phyloP scores from a whole-genome alignment of 2,888 invertebrate species.

The Perdita meconis region DNA sequence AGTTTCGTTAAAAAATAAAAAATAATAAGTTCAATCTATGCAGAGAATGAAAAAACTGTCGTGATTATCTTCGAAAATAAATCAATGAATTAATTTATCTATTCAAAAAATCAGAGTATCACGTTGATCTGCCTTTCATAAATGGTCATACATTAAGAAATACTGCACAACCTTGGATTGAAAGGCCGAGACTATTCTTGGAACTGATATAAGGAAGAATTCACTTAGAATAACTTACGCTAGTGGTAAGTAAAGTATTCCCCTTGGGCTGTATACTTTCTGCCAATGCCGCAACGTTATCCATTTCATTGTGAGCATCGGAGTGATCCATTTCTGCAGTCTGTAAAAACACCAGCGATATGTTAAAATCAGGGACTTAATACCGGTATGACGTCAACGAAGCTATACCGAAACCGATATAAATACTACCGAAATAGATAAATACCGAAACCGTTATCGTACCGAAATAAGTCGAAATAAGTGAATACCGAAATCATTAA shows the following conservation, averaged over 20 bases:
- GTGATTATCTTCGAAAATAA: constrained; percentile 58
- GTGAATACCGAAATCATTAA: too few relatives aligned
- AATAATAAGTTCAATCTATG: constrained; percentile 7
- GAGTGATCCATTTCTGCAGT: constrained; percentile 84
- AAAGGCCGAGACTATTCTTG: constrained; percentile 73
- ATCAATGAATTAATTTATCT: constrained; percentile 41
- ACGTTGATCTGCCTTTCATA: constrained; percentile 78
- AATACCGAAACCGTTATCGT: too few relatives aligned
- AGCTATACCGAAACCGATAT: too few relatives aligned
- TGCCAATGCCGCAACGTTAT: constrained; percentile 96
- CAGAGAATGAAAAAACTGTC: constrained; percentile 52
- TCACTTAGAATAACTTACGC: constrained; percentile 85
- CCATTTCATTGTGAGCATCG: constrained; percentile 90
- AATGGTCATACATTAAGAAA: constrained; percentile 75
- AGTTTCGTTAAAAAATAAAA: not conserved
- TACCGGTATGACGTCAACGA: too few relatives aligned
- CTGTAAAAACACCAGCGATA: too few relatives aligned
- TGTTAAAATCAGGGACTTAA: too few relatives aligned
- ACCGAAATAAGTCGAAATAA: too few relatives aligned
- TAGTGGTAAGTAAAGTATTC: constrained; percentile 97
- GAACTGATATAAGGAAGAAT: constrained; percentile 24
- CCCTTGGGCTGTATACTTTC: constrained; percentile 99
- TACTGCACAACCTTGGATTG: constrained; percentile 78
- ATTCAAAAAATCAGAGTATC: constrained; percentile 42
- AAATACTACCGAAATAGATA: too few relatives aligned